These are phyloP conservation scores for Taeniopygia guttata DNA, from an alignment of 2,797 vertebrate species.

Conservation along the genomic window DNA sequence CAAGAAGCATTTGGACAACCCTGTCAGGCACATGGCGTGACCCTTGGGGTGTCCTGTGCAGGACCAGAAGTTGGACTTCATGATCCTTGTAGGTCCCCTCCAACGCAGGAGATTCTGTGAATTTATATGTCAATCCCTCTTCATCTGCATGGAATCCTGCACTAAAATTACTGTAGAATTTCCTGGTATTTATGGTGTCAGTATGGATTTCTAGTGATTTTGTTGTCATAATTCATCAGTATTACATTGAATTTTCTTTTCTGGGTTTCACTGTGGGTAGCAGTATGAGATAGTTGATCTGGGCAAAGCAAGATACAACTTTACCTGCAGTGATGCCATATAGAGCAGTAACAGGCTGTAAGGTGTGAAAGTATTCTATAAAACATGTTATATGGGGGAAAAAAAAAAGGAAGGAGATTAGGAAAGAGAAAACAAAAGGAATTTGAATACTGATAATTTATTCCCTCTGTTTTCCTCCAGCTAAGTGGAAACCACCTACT, in stretches of 20 bases:
- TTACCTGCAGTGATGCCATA: neutral
- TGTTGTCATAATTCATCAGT: neutral
- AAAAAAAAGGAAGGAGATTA: neutral
- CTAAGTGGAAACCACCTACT: neutral
- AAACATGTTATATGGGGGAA: neutral
- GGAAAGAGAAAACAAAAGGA: neutral
- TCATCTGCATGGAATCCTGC: neutral
- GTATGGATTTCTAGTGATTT: constrained; percentile 10
- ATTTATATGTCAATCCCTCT: neutral
- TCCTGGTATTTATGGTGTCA: constrained; percentile 51
- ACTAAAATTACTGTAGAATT: constrained; percentile 23
- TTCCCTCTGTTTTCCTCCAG: neutral
- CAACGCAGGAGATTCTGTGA: neutral
- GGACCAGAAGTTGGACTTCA: neutral
- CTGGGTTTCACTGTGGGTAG: neutral
- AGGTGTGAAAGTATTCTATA: neutral
- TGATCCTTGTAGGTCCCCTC: neutral
- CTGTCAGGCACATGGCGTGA: neutral
- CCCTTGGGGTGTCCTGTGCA: neutral
- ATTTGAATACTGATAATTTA: neutral
- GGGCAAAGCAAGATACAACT: neutral
- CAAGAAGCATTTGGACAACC: neutral
- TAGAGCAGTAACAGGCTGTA: neutral
- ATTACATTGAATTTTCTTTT: neutral
- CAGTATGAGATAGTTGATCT: neutral